Evolutionary conservation across 2,797 vertebrate species (phyloP).

Genomic region (Thalassophryne amazonica): DNA sequence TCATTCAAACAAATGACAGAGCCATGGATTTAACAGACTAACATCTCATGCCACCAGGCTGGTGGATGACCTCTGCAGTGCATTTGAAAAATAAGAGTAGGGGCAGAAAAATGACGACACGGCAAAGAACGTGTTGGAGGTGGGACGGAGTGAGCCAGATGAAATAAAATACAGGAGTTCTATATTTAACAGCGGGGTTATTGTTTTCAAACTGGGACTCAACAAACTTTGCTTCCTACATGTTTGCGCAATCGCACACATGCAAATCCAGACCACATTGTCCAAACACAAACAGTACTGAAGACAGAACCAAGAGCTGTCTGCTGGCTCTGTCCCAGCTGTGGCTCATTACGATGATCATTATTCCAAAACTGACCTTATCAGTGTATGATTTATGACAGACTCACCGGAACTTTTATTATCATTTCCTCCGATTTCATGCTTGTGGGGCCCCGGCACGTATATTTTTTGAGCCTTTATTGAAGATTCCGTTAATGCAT

Average conservation of each 20-base stretch:
- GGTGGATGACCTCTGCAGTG: no score
- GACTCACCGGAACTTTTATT: conserved; percentile 36
- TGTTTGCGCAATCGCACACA: conserved; percentile 9
- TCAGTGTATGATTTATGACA: conserved; percentile 60
- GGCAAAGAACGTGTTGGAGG: neutral
- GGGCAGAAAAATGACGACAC: neutral
- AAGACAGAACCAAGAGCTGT: conserved; percentile 5
- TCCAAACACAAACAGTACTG: conserved; percentile 12
- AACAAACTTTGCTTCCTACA: conserved; percentile 34
- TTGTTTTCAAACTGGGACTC: conserved; percentile 51
- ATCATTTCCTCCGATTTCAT: conserved; percentile 25
- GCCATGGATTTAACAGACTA: no score
- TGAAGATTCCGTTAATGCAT: conserved; percentile 15
- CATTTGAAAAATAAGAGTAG: conserved; percentile 10
- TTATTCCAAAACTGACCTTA: conserved; percentile 68
- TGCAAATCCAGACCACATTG: no score
- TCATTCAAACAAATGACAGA: no score
- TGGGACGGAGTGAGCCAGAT: conserved; percentile 32
- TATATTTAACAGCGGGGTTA: conserved; percentile 66
- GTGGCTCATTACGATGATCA: conserved; percentile 44
- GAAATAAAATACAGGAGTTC: conserved; percentile 49
- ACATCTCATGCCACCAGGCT: no score
- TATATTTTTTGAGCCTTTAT: conserved; percentile 19
- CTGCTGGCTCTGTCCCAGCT: conserved; percentile 14
- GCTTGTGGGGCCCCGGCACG: conserved; percentile 22